A percentile compares a stretch with the other conserved stretches of the same genome.
phyloP scores from a whole-genome alignment of 2,113 vertebrate species.

The Australoheros scitulus region DNA sequence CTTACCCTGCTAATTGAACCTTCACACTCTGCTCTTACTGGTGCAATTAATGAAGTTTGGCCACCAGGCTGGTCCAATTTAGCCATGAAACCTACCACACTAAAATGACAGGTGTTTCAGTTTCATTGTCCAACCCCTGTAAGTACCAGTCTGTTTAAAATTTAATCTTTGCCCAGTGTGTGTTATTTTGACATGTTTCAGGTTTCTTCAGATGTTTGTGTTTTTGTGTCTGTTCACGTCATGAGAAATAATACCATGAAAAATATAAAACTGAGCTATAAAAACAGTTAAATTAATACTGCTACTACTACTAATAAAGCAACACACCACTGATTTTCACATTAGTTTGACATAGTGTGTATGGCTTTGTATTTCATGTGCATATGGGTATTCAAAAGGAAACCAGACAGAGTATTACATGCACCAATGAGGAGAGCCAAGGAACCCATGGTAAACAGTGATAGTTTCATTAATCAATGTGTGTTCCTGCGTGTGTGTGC shows the following conservation, averaged over 20 bases:
- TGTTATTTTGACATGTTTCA: conserved; percentile 3
- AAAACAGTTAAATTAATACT: conserved; percentile 32
- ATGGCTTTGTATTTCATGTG: neutral
- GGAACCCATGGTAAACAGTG: conserved; percentile 35
- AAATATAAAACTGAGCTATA: neutral
- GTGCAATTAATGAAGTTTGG: no score
- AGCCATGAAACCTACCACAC: no score
- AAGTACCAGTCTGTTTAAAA: neutral
- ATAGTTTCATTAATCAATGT: conserved; percentile 56
- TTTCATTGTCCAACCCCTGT: no score
- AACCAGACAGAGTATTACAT: neutral
- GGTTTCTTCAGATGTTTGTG: neutral
- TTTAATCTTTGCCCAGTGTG: conserved; percentile 18
- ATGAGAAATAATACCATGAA: conserved; percentile 36
- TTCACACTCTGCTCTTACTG: no score
- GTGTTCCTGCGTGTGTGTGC: neutral
- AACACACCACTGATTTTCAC: neutral
- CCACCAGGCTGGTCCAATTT: no score
- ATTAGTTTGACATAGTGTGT: neutral
- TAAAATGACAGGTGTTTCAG: no score
- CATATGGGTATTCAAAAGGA: neutral
- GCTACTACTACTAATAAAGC: conserved; percentile 24
- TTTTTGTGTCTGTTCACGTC: neutral
- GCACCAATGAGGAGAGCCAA: conserved; percentile 7
- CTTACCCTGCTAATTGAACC: no score